Evolutionary conservation across 2,888 invertebrate genomes (phyloP), one percentile per base, ranked within the genome.

Genomic region (Arge pagana): DNA sequence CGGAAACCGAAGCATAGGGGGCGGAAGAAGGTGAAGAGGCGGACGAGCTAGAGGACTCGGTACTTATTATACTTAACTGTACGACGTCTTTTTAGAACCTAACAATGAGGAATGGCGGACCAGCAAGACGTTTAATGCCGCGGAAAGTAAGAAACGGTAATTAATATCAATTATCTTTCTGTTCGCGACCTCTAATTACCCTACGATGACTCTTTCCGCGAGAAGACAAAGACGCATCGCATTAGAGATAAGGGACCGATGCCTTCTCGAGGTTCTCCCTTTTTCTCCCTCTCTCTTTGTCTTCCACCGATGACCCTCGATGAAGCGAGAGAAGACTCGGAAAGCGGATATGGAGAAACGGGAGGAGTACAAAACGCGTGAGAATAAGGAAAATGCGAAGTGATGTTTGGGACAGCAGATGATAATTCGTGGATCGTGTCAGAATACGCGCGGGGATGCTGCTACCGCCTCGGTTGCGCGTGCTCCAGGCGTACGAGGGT

Each of bases 101-200:
- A 76, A 76, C 74, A 74, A 75, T 74, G 76, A 76, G 72, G 72
- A 73, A 75, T 75, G 67, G 72, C 62, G 61, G 62, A 63, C 61
- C 63, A 63, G 71, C 71, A 70, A 71, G 71, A 72, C 74, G 74
- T 71, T 76, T 74, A 75, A 72, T 74, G 71, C 73, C 62, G 70
- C 64, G 73, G 72, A 74, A 71, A 72, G 71, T 71, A 69, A 66
- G 68, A 45, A 41, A 52, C 42, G 48, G 73, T 73, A 76, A 76
- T 76, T 76, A 76, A 76, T 76, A 76, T 76, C 74, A 73, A 76
- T 76, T 76, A 76, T 72, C 68, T 52, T 49, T 57, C 56, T 61
- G 60, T 55, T 61, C 63, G 66, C 69, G 67, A 68, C 70, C 69
- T 65, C 66, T 68, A 72, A 72, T 72, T 72, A 71, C 65, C 65